Evolutionary conservation across 2,888 invertebrate species (phyloP), one percentile per base, ranked within the genome.

Genomic region (Marasmarcha lunaedactyla): DNA sequence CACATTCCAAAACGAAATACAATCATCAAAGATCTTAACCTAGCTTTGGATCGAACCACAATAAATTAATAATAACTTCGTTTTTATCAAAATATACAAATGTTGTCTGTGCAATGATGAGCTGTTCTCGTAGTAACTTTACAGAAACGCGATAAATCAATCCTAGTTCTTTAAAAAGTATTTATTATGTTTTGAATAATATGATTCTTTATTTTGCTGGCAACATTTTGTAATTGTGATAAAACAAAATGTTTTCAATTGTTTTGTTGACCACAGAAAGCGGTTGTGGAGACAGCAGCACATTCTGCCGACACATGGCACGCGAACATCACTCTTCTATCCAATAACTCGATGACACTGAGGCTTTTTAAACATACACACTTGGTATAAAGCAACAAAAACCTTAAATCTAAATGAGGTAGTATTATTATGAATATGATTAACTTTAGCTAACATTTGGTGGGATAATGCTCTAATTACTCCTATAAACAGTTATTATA

Each of bases 381-480:
- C 49, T 45, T 55, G 40, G 42, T 48, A 48, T 46, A 46, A 45
- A 50, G 51, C 47, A 30, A 11, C 30, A 55, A 54, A 45, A 49
- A 50, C 65, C 67, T 65, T 63, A 57, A 57, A 42, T 46, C 71
- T 72, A 76, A 65, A 70, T 81, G 81, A 81, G 81, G 81, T 81
- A 81, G 79, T 63, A 67, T 66, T 59, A 71, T 69, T 69, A 77
- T 73, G 71, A 69, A 73, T 71, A 72, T 67, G 63, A 67, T 67
- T 63, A 71, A 42, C 38, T 38, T 37, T 35, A 57, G 59, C 67
- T 77, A 73, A 71, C 59, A 73, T 74, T 78, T 78, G 81, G 81
- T 81, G 81, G 81, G 81, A 78, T 76, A 67, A 25, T 33, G 5
- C 12, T 73, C 69, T 70, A 71, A 46, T 52, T 48, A 37, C 20